Conservation (phyloP, 1,140 invertebrate species). For the Papilio helenus region DNA sequence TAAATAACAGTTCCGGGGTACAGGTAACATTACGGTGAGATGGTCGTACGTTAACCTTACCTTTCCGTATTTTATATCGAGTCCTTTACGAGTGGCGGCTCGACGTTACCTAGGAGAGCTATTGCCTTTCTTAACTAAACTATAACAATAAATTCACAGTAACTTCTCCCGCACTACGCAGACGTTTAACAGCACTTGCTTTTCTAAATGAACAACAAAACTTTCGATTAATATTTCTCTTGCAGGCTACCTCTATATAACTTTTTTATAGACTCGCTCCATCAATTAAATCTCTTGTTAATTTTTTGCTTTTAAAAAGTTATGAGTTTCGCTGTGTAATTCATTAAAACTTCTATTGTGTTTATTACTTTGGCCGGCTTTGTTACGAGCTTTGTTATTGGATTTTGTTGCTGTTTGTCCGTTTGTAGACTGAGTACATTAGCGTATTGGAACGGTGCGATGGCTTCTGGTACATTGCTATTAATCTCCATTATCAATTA, state of each 20-base stretch:
- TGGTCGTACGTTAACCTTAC: slow-evolving; percentile 45
- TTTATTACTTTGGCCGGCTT: slow-evolving; percentile 18
- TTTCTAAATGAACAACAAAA: slow-evolving; percentile 34
- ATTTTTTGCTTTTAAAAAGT: slow-evolving; percentile 27
- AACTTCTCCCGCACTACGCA: slow-evolving; percentile 29
- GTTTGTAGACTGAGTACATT: slow-evolving; percentile 12
- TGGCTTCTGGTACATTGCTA: slow-evolving; percentile 25
- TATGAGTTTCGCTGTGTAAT: slow-evolving; percentile 15
- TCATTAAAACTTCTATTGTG: slow-evolving; percentile 20
- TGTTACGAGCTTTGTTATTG: background rate
- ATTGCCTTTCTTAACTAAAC: slow-evolving; percentile 63
- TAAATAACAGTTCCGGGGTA: slow-evolving; percentile 49
- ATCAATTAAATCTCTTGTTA: slow-evolving; percentile 33
- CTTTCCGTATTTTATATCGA: slow-evolving; percentile 57
- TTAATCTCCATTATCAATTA: slow-evolving; percentile 34
- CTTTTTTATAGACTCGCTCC: slow-evolving; percentile 18
- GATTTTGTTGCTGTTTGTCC: slow-evolving; percentile 13
- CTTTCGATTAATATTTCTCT: slow-evolving; percentile 36
- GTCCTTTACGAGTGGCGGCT: slow-evolving; percentile 55
- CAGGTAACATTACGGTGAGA: slow-evolving; percentile 46
- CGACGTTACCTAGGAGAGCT: slow-evolving; percentile 56
- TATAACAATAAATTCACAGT: slow-evolving; percentile 65
- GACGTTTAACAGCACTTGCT: slow-evolving; percentile 32
- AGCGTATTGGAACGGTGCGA: slow-evolving; percentile 20
- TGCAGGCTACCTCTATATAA: background rate